Evolutionary conservation across 2,113 vertebrate species (phyloP), one percentile per base, ranked within the genome.

Genomic region (Catharus minimus): DNA sequence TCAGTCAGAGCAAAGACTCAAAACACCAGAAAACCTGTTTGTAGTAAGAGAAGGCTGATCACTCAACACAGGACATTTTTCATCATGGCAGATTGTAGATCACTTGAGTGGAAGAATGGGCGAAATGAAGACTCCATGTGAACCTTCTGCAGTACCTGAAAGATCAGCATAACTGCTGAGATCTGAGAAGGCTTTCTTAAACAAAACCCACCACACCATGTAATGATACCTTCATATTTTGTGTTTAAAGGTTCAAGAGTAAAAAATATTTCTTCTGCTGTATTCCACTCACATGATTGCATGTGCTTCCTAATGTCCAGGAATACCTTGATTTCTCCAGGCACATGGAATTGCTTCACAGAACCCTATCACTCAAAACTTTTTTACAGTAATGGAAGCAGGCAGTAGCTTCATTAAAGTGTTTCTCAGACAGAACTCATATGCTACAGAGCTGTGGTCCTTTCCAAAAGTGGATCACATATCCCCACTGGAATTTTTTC

Each of bases 1-100:
- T 69, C 43, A 8, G 5, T 24, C 47, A 65, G 33, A 86, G 28
- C 4, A 27, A 14, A 43, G 49, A 22, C 39, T 26, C 20, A 46
- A 56, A 24, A 7, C 2, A 49, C 0, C 0, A 4, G 27, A 62
- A 46, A 76, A 60, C 16, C 24, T 0, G 0, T 7, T 28, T 39
- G 18, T 9, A 44, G 1, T 23, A 69, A 58, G 23, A 73, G 38
- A 16, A 41, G 13, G 52, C 15, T 43, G 14, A 60, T 30, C 9
- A 13, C 36, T 36, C 49, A 61, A 9, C 8, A 57, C 3, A n/a
- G 27, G 15, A 44, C 4, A 32, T 15, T 56, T 53, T 23, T 26
- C 39, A 18, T 20, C 5, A 47, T 9, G 36, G 9, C 28, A 24
- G 12, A 32, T 1, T 32, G 30, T 9, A 30, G 13, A 47, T 43